Percentiles rank a stretch among this genome's conserved stretches.
Conservation (phyloP, 2,797 vertebrate genomes). For the Emys orbicularis region DNA sequence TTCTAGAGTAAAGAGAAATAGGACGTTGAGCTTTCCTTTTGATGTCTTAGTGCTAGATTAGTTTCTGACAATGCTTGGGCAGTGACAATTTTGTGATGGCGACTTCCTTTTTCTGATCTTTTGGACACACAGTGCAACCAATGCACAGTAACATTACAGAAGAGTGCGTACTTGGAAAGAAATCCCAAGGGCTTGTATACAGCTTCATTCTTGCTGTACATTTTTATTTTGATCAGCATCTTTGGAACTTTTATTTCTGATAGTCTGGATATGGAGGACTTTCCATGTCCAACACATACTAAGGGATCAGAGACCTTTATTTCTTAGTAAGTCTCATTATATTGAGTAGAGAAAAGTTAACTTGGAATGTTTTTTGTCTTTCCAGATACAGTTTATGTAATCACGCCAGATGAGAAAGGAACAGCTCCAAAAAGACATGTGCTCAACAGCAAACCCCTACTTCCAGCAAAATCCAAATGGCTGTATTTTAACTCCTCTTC, state of each 20-base stretch:
- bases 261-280: constrained; percentile 23
- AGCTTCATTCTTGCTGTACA: neutral
- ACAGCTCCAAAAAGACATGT: constrained; percentile 86
- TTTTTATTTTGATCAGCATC: neutral
- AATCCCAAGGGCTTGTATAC: neutral
- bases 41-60: fast-evolving
- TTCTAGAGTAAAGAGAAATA: neutral
- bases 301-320: neutral
- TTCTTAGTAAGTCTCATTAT: constrained; percentile 18
- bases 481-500: constrained; percentile 85
- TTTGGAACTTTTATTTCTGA: constrained; percentile 3
- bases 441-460: constrained; percentile 88
- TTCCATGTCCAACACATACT: constrained; percentile 7
- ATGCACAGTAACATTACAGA: neutral
- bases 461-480: constrained; percentile 87
- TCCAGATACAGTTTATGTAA: constrained; percentile 99
- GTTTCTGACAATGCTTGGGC: fast-evolving
- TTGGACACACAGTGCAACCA: neutral
- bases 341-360: constrained; percentile 42
- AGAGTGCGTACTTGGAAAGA: neutral
- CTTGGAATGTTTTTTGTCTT: constrained; percentile 48
- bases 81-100: neutral
- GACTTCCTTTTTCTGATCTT: neutral
- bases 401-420: constrained; percentile 83
- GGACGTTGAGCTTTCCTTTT: neutral